These are phyloP conservation scores for Aegotheles bennettii DNA, from an alignment of 2,113 vertebrate genomes.

Conservation along the genomic window DNA sequence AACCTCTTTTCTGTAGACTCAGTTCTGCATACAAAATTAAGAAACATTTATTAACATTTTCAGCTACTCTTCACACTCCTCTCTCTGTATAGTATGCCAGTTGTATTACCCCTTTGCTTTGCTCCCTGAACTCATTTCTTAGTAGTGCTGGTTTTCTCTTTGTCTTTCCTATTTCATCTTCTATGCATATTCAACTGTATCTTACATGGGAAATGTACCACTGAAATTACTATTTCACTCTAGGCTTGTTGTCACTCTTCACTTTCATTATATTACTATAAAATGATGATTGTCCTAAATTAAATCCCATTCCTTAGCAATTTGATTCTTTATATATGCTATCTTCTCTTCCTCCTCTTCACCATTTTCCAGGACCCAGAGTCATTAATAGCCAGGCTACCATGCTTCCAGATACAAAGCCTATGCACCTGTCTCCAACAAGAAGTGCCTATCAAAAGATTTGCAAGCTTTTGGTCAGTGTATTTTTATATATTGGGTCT, in stretches of 20 bases:
- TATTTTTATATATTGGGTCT: not conserved
- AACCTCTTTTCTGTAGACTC: not conserved
- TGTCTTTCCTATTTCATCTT: not conserved
- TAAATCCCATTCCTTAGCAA: not conserved
- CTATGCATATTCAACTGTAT: not conserved
- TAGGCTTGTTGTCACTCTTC: not conserved
- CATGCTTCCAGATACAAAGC: not conserved
- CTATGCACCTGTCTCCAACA: not conserved
- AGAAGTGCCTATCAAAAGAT: not conserved
- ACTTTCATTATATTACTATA: not conserved
- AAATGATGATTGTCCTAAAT: not conserved
- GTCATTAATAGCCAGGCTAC: not conserved
- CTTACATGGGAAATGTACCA: not conserved
- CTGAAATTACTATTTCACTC: not conserved
- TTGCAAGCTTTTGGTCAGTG: not conserved
- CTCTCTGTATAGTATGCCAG: not conserved
- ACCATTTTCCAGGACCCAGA: not conserved
- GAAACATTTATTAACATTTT: not conserved
- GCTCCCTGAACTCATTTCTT: not conserved
- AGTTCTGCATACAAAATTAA: not conserved
- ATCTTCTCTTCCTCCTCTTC: not conserved
- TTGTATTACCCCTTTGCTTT: not conserved
- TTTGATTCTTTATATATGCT: not conserved
- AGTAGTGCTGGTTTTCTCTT: not conserved
- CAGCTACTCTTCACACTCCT: not conserved